Base-by-base conservation (phyloP, 2,888 invertebrate species). In the Thymelicus lineola region DNA sequence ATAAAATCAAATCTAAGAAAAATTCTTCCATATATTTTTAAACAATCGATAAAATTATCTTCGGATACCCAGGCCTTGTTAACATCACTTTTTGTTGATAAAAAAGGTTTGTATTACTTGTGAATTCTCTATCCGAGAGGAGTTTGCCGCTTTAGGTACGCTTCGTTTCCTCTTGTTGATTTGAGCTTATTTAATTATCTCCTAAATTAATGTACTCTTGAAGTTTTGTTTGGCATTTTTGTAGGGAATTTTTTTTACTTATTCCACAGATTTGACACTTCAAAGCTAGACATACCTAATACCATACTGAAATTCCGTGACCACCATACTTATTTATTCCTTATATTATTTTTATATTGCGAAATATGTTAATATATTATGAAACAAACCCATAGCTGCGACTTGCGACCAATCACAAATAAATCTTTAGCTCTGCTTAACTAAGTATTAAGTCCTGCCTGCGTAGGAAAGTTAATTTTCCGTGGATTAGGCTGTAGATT, bases 101-200 rank as follows among this genome's bases (percentile, higher is more conserved):
- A 50, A 50, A 15, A 15, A 17, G 50, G 50, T 15, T 15, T 17
- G 50, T 50, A 50, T 50, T 50, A 50, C 50, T 50, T 46, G 46
- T 46, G n/a, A 46, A 46, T 46, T 46, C n/a, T 17, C 50, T 50
- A 15, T 17, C 50, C 50, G 50, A 50, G 50, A 50, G 50, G 4
- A 46, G 50, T 50, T n/a, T 50, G 46, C 46, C 46, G 46, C 50
- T 17, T 50, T 17, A n/a, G n/a, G n/a, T n/a, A 17, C 7, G 50
- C 50, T 17, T 50, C 50, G 50, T 50, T 50, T 50, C 50, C 50
- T 50, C 17, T 17, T 17, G 15, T 50, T 50, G 50, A 50, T 50
- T 50, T 50, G 15, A 50, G 15, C 15, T 50, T 50, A 50, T 50
- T 50, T 17, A 50, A 50, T 50, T 50, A 50, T 50, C 50, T 50